Base-by-base conservation (phyloP, 2,113 vertebrate species). In the Elaphurus davidianus region DNA sequence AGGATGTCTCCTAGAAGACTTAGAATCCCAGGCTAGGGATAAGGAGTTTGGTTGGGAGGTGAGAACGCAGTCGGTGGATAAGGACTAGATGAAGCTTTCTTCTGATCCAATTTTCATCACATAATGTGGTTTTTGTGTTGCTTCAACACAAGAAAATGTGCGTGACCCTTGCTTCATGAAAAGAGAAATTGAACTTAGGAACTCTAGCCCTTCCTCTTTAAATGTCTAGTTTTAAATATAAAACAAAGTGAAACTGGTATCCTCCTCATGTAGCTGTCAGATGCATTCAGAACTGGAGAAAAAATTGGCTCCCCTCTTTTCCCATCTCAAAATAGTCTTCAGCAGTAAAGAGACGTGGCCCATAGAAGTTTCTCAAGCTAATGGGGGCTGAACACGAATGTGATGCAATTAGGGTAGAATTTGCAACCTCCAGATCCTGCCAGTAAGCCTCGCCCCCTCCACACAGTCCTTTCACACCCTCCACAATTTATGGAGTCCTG, bases 311-410 rank as follows among this genome's bases (percentile, higher is more conserved):
- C 25, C 7, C 16, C 28, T 13, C 23, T 2, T 47, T 50, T 90
- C 33, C 55, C 54, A 62, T 52, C 74, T 43, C 82, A 43, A 62
- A 86, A 33, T 45, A 62, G 36, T 60, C 62, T 78, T 64, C 62
- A 52, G 40, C 57, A 55, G 30, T 12, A 11, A 23, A 52, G 33
- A 30, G n/a, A 27, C 0, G 3, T 7, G 60, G 23, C 82, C 87
- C 3, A 0, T 30, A 3, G 64, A 43, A 52, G n/a, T 28, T 55
- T 43, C 28, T 15, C 84, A 33, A 4, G 60, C 40, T 19, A 50
- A 17, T 2, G 47, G 50, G 36, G 5, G 28, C 88, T 3, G 1
- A 47, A 28, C 36, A 27, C 0, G 0, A 40, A 3, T 60, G 17
- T 30, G 23, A 12, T n/a, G 17, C 5, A 8, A 3, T 74, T 40